phyloP scores from a whole-genome alignment of 1,140 invertebrate genomes.

The Drosophila kohkoa region DNA sequence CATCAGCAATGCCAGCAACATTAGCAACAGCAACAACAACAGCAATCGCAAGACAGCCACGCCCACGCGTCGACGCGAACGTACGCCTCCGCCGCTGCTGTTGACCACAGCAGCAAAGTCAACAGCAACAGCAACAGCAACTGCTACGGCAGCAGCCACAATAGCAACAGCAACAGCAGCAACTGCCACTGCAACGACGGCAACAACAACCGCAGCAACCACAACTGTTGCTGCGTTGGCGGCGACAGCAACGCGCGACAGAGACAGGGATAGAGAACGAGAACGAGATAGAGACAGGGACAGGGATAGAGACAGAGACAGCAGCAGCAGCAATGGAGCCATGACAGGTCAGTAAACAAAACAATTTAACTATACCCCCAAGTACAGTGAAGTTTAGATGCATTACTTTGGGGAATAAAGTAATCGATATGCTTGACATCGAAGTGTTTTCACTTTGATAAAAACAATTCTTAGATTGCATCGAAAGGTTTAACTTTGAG shows the following conservation, averaged over 20 bases:
- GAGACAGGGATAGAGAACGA: conserved; percentile 22
- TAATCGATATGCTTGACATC: no score
- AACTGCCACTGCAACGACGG: conserved; percentile 23
- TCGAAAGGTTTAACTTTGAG: no score
- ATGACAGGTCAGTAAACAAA: conserved; percentile 74
- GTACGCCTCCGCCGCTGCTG: conserved; percentile 52
- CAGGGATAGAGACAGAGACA: conserved; percentile 22
- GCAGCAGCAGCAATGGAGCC: conserved; percentile 67
- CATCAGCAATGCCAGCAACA: conserved; percentile 52
- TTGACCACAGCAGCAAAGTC: conserved; percentile 53
- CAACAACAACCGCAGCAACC: conserved; percentile 38
- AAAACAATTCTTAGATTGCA: no score
- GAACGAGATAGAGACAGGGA: conserved; percentile 34
- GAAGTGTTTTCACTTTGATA: no score
- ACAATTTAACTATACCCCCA: neutral
- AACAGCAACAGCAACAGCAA: conserved; percentile 36
- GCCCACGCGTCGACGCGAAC: conserved; percentile 38
- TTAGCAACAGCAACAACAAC: conserved; percentile 18
- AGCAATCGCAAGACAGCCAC: conserved; percentile 42
- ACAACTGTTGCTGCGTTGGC: conserved; percentile 41
- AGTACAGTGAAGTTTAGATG: conserved; percentile 37
- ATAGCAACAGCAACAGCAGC: conserved; percentile 29
- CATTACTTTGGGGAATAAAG: neutral
- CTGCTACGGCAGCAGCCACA: conserved; percentile 34
- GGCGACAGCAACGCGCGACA: conserved; percentile 39